Evolutionary conservation across 2,113 vertebrate genomes (phyloP).

Genomic region (Oncorhynchus clarkii): DNA sequence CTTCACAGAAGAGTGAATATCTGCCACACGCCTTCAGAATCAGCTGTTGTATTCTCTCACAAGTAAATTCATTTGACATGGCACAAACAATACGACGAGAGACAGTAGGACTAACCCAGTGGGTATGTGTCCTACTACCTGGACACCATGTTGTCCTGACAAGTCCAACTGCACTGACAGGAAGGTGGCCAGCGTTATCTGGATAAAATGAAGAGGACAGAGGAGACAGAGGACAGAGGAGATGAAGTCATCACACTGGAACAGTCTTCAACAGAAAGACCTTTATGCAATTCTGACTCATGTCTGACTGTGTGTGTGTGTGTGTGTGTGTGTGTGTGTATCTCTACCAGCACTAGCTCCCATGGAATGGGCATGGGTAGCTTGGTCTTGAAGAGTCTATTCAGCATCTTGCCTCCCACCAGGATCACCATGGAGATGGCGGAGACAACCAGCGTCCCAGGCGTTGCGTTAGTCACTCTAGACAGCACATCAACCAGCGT

Average conservation of each 20-base stretch:
- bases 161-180: constrained; percentile 69
- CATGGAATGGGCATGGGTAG: constrained; percentile 77
- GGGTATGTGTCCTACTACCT: constrained; percentile 76
- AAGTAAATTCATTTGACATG: no score
- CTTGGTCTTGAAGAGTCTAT: constrained; percentile 56
- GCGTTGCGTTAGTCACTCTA: constrained; percentile 60
- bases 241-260: background rate
- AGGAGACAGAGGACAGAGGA: background rate
- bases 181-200: constrained; percentile 77
- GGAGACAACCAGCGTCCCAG: constrained; percentile 68
- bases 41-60: no score
- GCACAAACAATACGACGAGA: background rate
- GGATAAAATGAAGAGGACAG: background rate
- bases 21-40: no score
- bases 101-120: constrained; percentile 64
- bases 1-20: no score
- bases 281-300: constrained; percentile 1
- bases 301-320: constrained; percentile 1
- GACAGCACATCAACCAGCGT: constrained; percentile 67
- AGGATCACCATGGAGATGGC: constrained; percentile 70
- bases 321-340: background rate
- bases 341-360: constrained; percentile 75
- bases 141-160: constrained; percentile 55
- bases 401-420: constrained; percentile 73
- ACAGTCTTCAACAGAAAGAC: background rate